phyloP scores from a whole-genome alignment of 2,888 invertebrate species.

The Caenorhabditis imperialis region DNA sequence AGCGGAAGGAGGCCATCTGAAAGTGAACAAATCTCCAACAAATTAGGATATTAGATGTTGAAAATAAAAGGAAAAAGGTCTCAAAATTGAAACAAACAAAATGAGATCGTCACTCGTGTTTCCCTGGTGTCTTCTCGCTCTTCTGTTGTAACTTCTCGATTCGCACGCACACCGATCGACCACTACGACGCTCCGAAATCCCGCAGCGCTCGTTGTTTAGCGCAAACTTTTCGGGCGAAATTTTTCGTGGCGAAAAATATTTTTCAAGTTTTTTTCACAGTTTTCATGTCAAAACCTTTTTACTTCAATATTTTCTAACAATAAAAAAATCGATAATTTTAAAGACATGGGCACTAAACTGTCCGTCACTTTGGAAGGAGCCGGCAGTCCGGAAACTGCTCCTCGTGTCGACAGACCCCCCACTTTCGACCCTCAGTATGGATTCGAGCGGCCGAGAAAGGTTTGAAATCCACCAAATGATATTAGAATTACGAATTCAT shows the following conservation, averaged over 20 bases:
- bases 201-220: slow-evolving; percentile 25
- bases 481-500: slow-evolving; percentile 1
- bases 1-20: slow-evolving; percentile 35
- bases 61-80: background rate
- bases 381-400: slow-evolving; percentile 68
- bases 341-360: slow-evolving; percentile 75
- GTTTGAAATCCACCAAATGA: slow-evolving; percentile 19
- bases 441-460: slow-evolving; percentile 73
- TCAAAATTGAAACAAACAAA: background rate
- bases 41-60: background rate
- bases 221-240: slow-evolving; percentile 20
- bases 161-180: slow-evolving; percentile 36
- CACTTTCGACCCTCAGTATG: slow-evolving; percentile 77
- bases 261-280: slow-evolving; percentile 8
- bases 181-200: slow-evolving; percentile 34
- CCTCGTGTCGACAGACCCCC: slow-evolving; percentile 76
- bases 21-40: slow-evolving; percentile 4
- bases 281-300: background rate
- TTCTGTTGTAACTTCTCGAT: slow-evolving; percentile 34
- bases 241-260: slow-evolving; percentile 1
- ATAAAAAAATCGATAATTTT: too few species aligned
- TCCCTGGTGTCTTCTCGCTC: slow-evolving; percentile 2
- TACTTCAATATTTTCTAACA: too few species aligned
- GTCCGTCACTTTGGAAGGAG: slow-evolving; percentile 71
- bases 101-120: background rate